Base-by-base conservation (phyloP, 2,113 vertebrate genomes). In the Anseranas semipalmata region DNA sequence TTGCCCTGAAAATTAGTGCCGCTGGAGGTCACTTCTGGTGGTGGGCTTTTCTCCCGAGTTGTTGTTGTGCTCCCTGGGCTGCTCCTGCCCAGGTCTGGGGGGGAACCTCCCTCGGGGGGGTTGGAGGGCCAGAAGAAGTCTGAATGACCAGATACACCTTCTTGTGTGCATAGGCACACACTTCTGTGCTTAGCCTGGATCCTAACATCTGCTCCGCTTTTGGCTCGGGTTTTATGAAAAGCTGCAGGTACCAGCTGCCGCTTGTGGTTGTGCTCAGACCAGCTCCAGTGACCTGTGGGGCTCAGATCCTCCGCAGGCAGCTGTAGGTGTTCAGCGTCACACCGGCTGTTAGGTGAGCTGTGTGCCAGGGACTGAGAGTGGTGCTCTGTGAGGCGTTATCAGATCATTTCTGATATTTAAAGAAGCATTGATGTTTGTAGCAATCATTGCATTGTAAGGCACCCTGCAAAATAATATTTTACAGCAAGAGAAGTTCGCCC, bases 71-170 rank as follows among this genome's bases (percentile, higher is more conserved):
- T 21, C 9, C 35, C 68, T 50, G 14, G 14, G 50, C 35, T 79
- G 43, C 59, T 58, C 27, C n/a, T 48, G 48, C 59, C 50, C 50
- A 25, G 25, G 25, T 12, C 37, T 63, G 60, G 37, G 28, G 9
- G 9, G 30, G 20, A 87, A 14, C 41, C 28, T 50, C 41, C 27
- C 72, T 5, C 59, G 12, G 59, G 17, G 35, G 6, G 37, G 80
- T 56, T 16, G 53, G 46, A 33, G 14, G 72, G 67, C 39, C 48
- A 18, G 11, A 9, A 48, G 56, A 52, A 88, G 30, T 60, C 43
- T 35, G 5, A 55, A 27, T 58, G 30, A 56, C 27, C 0, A 0
- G 32, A 2, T 8, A 2, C 24, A 19, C 21, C 12, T 62, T 8
- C 22, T n/a, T 9, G 10, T 25, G 41, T 1, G 1, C 30, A 18